Evolutionary conservation across 1,140 invertebrate genomes (phyloP), one percentile per base, ranked within the genome.

Genomic region (Tetramorium alpestre): DNA sequence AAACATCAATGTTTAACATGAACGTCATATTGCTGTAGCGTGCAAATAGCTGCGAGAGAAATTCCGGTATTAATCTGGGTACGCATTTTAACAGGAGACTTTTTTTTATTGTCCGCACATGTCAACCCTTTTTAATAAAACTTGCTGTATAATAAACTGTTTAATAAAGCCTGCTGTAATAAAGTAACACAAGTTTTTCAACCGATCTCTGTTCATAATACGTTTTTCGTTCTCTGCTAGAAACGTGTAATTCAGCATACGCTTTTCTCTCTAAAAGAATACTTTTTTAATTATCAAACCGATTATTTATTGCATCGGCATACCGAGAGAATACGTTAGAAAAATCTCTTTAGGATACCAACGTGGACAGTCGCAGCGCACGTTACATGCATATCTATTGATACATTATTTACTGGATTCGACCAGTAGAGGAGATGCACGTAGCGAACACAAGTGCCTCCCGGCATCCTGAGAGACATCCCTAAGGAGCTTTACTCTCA

Each of bases 1-100:
- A 73, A 73, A 73, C 67, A 92, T 88, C 76, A 60, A 80, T 85
- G 87, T 88, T 89, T 87, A 89, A 89, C 89, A 88, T 85, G 70
- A 85, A 86, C 41, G 88, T 73, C 80, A 91, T 88, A 92, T 90
- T 65, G 76, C 38, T 28, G 44, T 33, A 47, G 47, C 3, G 64
- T 11, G 47, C 77, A 81, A 81, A 81, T 81, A 81, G 76, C 58
- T 78, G 76, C 22, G 76, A 65, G 58, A 78, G 38, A 65, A 65
- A 49, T 78, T 51, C 33, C 44, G 47, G 44, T 80, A 81, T 81
- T 54, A 69, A 81, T 81, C 47, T 51, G 33, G 28, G 64, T n/a
- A 13, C n/a, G 22, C 44, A 22, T 70, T 81, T 67, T 69, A 54
- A 51, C 22, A 54, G 10, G 10, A 25, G 25, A 13, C 47, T 44